Evolutionary conservation across 2,797 vertebrate species (phyloP).

Genomic region (Poeciliopsis turneri): DNA sequence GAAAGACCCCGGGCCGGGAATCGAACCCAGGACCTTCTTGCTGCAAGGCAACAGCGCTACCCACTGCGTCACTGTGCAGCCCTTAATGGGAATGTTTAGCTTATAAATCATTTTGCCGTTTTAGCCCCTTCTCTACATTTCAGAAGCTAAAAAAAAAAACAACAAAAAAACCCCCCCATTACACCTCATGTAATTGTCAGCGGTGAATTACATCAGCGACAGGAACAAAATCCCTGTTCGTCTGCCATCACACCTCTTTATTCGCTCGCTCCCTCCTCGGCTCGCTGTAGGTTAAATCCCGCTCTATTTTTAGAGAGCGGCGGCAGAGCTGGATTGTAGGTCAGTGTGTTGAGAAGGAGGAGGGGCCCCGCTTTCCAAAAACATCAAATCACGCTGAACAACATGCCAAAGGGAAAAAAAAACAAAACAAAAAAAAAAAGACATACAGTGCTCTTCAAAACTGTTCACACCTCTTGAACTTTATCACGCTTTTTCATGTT

Average conservation of each 20-base stretch:
- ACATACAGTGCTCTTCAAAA: neutral
- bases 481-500: neutral
- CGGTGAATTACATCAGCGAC: neutral
- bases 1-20: too few relatives aligned
- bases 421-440: neutral
- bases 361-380: conserved; percentile 31
- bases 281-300: conserved; percentile 68
- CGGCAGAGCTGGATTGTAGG: conserved; percentile 71
- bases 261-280: conserved; percentile 23
- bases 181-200: neutral
- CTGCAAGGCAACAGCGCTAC: too few relatives aligned
- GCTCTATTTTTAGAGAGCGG: conserved; percentile 70
- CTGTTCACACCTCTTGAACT: neutral
- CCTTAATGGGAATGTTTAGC: neutral
- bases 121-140: neutral
- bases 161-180: neutral
- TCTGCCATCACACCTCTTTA: conserved; percentile 32
- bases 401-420: conserved; percentile 6
- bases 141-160: neutral
- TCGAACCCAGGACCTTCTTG: too few relatives aligned
- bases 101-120: neutral
- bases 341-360: conserved; percentile 74
- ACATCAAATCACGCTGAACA: conserved; percentile 27
- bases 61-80: too few relatives aligned
- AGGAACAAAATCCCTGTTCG: conserved; percentile 25